Percentiles rank a stretch among this genome's conserved stretches.
Conservation (phyloP, 2,888 invertebrate species). For the Ectropis crepuscularia region DNA sequence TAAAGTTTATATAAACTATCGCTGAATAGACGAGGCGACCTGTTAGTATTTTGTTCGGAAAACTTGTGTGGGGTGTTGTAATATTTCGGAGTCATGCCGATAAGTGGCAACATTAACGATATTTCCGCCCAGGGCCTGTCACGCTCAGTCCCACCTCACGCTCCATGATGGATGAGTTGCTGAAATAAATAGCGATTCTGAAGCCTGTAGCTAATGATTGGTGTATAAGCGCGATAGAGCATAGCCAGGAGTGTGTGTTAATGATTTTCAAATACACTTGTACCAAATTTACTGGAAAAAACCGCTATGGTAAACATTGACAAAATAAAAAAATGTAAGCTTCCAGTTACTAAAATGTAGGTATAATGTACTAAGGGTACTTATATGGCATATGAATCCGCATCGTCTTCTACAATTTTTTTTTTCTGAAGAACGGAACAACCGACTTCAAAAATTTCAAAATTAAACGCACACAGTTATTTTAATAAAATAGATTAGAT, state of each 20-base stretch:
- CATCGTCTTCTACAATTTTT: too few species aligned
- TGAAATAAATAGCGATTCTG: constrained; percentile 24
- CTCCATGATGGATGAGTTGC: constrained; percentile 44
- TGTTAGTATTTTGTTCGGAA: constrained; percentile 23
- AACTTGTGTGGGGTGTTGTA: constrained; percentile 15
- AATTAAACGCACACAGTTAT: too few species aligned
- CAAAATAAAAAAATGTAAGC: too few species aligned
- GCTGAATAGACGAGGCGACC: constrained; percentile 21
- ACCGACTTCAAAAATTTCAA: too few species aligned
- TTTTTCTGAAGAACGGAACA: too few species aligned
- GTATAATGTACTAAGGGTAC: too few species aligned
- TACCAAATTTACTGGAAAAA: neutral
- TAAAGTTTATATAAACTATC: constrained; percentile 20
- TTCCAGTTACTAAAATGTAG: too few species aligned
- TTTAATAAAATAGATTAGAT: too few species aligned
- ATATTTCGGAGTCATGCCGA: constrained; percentile 42
- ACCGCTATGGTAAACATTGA: too few species aligned
- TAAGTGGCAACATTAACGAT: constrained; percentile 49
- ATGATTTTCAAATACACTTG: constrained; percentile 4
- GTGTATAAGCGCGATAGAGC: constrained; percentile 1
- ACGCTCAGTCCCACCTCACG: constrained; percentile 31
- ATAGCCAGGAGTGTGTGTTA: neutral
- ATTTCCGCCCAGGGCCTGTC: constrained; percentile 43
- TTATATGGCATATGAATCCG: too few species aligned
- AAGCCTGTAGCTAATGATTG: constrained; percentile 14